Percentiles rank a stretch among this genome's conserved stretches.
These are phyloP conservation scores for Dolichallabes microphthalmus DNA, from an alignment of 2,113 vertebrate genomes.

Conservation along the genomic window DNA sequence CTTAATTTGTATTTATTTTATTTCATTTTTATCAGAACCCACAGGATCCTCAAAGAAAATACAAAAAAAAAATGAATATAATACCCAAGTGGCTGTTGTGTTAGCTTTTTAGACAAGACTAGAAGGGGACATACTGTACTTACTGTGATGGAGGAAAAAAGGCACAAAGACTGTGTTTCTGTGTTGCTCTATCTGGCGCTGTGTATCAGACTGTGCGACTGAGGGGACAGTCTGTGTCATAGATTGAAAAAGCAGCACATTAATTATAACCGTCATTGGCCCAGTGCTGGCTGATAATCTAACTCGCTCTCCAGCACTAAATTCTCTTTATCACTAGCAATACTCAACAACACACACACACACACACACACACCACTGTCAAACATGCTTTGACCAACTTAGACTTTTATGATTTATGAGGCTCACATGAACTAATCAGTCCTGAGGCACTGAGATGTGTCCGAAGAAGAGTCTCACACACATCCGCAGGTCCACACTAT, in stretches of 20 bases:
- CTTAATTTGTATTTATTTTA: background rate
- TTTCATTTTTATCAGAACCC: background rate
- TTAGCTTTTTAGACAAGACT: background rate
- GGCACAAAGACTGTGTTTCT: background rate
- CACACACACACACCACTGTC: constrained; percentile 44
- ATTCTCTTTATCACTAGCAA: constrained; percentile 19
- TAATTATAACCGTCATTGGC: constrained; percentile 67
- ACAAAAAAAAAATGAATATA: background rate
- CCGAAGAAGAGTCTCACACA: constrained; percentile 51
- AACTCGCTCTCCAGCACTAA: constrained; percentile 58
- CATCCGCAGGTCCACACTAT: background rate
- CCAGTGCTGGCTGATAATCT: constrained; percentile 67
- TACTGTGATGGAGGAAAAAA: background rate
- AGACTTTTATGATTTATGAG: constrained; percentile 72
- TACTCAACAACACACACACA: constrained; percentile 35
- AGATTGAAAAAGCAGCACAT: constrained; percentile 70
- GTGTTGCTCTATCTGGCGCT: constrained; percentile 1
- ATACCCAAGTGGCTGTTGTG: background rate
- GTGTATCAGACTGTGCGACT: constrained; percentile 60
- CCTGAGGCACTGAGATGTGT: constrained; percentile 57
- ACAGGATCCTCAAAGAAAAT: background rate
- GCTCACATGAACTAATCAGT: constrained; percentile 56
- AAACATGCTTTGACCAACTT: constrained; percentile 36
- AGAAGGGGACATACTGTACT: background rate
- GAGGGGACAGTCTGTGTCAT: constrained; percentile 65